Conservation (phyloP, 2,888 invertebrate species). For the Papilio demoleus region DNA sequence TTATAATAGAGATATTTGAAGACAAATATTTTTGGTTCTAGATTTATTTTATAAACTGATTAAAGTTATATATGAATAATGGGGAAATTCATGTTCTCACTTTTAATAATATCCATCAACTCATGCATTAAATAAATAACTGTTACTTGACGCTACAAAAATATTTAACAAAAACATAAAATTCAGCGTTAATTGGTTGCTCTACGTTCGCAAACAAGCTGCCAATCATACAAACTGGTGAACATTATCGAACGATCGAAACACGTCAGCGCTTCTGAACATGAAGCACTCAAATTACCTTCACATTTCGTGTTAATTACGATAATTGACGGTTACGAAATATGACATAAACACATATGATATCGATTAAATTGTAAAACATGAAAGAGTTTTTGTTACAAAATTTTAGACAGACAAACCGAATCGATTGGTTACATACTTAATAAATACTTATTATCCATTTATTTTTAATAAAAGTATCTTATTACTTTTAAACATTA, state of each 20-base stretch:
- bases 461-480: too few species aligned
- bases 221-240: conserved; percentile 8
- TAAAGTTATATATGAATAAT: too few species aligned
- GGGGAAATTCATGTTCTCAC: background rate
- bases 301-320: conserved; percentile 8
- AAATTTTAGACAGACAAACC: too few species aligned
- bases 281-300: conserved; percentile 16
- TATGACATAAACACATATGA: background rate
- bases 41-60: too few species aligned
- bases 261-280: conserved; percentile 3
- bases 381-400: too few species aligned
- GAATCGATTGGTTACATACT: too few species aligned
- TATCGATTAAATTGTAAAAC: background rate
- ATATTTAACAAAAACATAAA: background rate
- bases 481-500: too few species aligned
- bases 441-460: too few species aligned
- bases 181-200: conserved; percentile 3
- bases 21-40: too few species aligned
- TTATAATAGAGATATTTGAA: too few species aligned
- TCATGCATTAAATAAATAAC: background rate
- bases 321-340: background rate
- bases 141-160: background rate
- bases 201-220: conserved; percentile 19
- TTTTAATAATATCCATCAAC: background rate
- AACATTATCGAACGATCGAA: conserved; percentile 16